Percentiles rank a stretch among this genome's conserved stretches.
phyloP scores from a whole-genome alignment of 2,113 vertebrate genomes.

The Speoplatyrhinus poulsoni region DNA sequence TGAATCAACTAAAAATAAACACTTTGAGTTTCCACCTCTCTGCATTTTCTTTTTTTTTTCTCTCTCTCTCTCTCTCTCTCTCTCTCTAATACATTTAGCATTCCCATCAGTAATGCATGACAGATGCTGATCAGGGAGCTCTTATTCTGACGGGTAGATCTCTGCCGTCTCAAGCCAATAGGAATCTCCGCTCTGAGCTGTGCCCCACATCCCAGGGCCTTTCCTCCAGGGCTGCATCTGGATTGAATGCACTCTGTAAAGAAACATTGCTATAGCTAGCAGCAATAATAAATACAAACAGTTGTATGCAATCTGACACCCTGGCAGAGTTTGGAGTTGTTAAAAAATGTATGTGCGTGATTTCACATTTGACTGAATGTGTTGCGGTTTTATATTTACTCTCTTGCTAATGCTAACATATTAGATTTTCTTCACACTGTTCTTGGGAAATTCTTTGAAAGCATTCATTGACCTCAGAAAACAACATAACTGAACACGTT shows the following conservation, averaged over 20 bases:
- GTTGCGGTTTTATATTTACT: not conserved
- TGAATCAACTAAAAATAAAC: too few relatives aligned
- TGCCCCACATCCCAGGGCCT: slow-evolving; percentile 27
- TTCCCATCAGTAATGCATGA: slow-evolving; percentile 59
- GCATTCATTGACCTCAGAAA: too few relatives aligned
- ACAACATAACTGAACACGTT: not conserved
- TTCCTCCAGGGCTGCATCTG: slow-evolving; percentile 58
- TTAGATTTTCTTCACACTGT: too few relatives aligned
- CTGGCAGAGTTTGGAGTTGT: slow-evolving; percentile 9
- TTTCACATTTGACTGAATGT: not conserved
- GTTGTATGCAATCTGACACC: slow-evolving; percentile 35
- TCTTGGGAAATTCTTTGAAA: too few relatives aligned
- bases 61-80: slow-evolving; percentile 14
- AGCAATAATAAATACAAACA: slow-evolving; percentile 27
- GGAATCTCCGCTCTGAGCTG: slow-evolving; percentile 50
- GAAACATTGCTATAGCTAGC: slow-evolving; percentile 27
- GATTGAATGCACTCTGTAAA: slow-evolving; percentile 52
- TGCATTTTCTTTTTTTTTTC: not conserved
- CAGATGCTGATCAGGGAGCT: slow-evolving; percentile 62
- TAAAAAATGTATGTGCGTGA: not conserved
- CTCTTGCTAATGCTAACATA: not conserved
- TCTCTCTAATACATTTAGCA: slow-evolving; percentile 46
- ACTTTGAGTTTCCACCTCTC: too few relatives aligned
- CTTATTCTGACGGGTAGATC: slow-evolving; percentile 52
- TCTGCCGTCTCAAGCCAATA: slow-evolving; percentile 51